Evolutionary conservation across 1,140 invertebrate genomes (phyloP), one percentile per base, ranked within the genome.

Genomic region (Planococcus citri): DNA sequence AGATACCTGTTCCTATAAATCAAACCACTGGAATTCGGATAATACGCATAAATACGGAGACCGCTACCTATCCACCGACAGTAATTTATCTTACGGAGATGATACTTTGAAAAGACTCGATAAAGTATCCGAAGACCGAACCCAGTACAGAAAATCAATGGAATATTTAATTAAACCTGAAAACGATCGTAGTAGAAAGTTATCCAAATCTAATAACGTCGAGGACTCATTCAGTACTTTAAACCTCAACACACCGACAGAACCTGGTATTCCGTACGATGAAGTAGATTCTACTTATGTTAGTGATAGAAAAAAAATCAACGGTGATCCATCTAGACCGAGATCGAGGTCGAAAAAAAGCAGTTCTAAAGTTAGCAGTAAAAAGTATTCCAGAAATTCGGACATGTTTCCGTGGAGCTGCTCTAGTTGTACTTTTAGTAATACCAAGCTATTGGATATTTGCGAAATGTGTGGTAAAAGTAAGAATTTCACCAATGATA

Each of bases 381-480:
- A 51, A 51, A 51, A 51, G 17, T 3, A 14, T 14, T 14, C 2
- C 41, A 51, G n/a, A 51, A 51, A 51, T 51, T 3, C 41, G 3
- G 41, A 51, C 17, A 3, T 33, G 29, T 6, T 6, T 33, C 29
- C 79, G 70, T 91, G 89, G 89, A 81, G 85, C 69, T 91, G 89
- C 75, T 79, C 78, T 0, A 82, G 83, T 1, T 91, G 89, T 76
- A 91, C 89, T 1, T 91, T 81, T 78, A 75, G 87, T 2, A 92
- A 92, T 75, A 73, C 76, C 9, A 73, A 73, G 1, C 72, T 76
- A 0, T 77, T 76, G 51, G 80, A 83, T 4, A 87, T 88, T 27
- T 92, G 89, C 76, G 87, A 89, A 71, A 91, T 91, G 83, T 92
- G 89, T 74, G 83, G 84, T 3, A 90, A 89, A 73, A 84, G 83